These are phyloP conservation scores for Drosophila serrata DNA, from an alignment of 1,140 invertebrate genomes.

Conservation along the genomic window DNA sequence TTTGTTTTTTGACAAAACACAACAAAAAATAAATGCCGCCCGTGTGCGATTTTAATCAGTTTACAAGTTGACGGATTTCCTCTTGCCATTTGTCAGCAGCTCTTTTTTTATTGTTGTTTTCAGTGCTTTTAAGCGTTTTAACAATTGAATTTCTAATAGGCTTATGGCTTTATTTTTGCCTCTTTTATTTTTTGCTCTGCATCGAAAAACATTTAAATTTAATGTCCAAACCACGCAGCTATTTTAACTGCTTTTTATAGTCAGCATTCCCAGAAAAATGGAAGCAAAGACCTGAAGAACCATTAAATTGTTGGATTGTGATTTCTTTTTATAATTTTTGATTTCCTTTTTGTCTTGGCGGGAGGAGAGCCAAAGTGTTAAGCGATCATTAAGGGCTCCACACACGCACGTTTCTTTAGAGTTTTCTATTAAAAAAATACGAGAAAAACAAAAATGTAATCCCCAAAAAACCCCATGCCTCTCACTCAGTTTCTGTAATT, in stretches of 20 bases:
- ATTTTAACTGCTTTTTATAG: constrained; percentile 42
- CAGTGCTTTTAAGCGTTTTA: constrained; percentile 31
- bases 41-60: constrained; percentile 61
- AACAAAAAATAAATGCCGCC: background rate
- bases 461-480: background rate
- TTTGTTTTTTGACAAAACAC: background rate
- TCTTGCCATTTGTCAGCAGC: constrained; percentile 48
- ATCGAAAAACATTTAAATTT: constrained; percentile 82
- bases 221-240: constrained; percentile 61
- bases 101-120: background rate
- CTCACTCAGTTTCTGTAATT: constrained; percentile 29
- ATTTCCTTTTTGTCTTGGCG: background rate
- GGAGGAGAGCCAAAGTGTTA: constrained; percentile 47
- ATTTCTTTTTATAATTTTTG: constrained; percentile 6
- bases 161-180: constrained; percentile 33
- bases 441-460: constrained; percentile 5
- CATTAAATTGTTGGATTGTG: constrained; percentile 45
- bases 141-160: constrained; percentile 81
- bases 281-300: constrained; percentile 21
- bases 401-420: background rate
- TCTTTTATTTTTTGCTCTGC: constrained; percentile 3
- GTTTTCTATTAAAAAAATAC: background rate
- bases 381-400: constrained; percentile 55
- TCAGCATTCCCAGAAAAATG: constrained; percentile 45
- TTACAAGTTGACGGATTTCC: constrained; percentile 52